These are phyloP conservation scores for Zaprionus lineosus DNA, from an alignment of 2,888 invertebrate genomes.

Conservation along the genomic window DNA sequence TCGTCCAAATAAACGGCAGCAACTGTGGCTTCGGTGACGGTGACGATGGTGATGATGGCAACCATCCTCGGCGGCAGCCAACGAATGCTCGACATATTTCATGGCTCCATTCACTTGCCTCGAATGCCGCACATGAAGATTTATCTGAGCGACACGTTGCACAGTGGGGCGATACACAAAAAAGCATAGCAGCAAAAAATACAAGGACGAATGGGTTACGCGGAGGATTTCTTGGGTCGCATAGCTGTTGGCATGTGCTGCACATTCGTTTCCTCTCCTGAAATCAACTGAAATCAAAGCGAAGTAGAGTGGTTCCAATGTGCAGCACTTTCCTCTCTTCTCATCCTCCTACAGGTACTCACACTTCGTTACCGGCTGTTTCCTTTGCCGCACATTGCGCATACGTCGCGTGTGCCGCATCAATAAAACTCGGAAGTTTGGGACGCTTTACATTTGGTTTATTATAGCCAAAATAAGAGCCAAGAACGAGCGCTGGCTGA, in stretches of 20 bases:
- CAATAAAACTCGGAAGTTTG: constrained; percentile 66
- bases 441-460: constrained; percentile 67
- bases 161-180: not conserved
- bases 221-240: no score
- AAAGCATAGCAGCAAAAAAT: not conserved
- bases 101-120: constrained; percentile 61
- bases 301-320: no score
- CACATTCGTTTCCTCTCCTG: no score
- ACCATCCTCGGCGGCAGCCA: constrained; percentile 38
- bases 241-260: no score
- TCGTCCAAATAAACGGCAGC: constrained; percentile 64
- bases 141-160: constrained; percentile 56
- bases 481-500: not conserved
- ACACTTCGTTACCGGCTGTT: constrained; percentile 23
- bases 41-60: constrained; percentile 31
- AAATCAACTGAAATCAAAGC: no score
- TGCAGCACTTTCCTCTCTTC: not conserved
- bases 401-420: constrained; percentile 58
- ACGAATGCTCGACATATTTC: constrained; percentile 69
- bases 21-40: constrained; percentile 31
- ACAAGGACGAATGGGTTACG: no score
- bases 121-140: constrained; percentile 60
- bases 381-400: constrained; percentile 48
- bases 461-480: constrained; percentile 38
- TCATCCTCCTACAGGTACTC: not conserved